Conservation (phyloP, 2,888 invertebrate species). For the Drosophila birchii region DNA sequence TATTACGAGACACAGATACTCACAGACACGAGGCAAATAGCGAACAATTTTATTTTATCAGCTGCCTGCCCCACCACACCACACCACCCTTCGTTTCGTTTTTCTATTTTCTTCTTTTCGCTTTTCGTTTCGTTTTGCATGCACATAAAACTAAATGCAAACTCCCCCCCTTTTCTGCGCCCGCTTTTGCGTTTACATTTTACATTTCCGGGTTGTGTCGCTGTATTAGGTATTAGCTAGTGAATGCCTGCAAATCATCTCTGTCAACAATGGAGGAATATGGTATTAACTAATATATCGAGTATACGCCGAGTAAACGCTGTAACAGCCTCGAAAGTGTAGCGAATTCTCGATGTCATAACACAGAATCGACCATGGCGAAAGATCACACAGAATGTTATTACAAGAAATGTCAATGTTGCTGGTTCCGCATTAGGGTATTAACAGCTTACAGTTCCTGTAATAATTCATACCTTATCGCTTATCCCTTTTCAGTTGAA, state of each 20-base stretch:
- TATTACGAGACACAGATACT: constrained; percentile 39
- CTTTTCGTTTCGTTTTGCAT: constrained; percentile 72
- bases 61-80: constrained; percentile 44
- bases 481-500: neutral
- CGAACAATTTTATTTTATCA: constrained; percentile 52
- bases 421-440: constrained; percentile 8
- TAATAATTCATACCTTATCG: neutral
- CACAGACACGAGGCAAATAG: constrained; percentile 12
- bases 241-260: constrained; percentile 34
- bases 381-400: constrained; percentile 17
- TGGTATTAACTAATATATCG: constrained; percentile 33
- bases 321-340: constrained; percentile 33
- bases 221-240: constrained; percentile 14
- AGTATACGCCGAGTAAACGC: constrained; percentile 2
- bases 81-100: constrained; percentile 40
- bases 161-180: constrained; percentile 5
- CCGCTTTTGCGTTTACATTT: constrained; percentile 27
- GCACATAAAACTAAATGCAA: constrained; percentile 70
- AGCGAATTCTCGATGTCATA: constrained; percentile 35
- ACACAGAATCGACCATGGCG: constrained; percentile 23
- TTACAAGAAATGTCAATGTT: constrained; percentile 15
- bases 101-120: constrained; percentile 52
- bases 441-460: neutral
- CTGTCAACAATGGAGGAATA: constrained; percentile 17
- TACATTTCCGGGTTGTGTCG: constrained; percentile 69